Evolutionary conservation across 2,888 invertebrate species (phyloP).

Genomic region (Microdon myrmicae): DNA sequence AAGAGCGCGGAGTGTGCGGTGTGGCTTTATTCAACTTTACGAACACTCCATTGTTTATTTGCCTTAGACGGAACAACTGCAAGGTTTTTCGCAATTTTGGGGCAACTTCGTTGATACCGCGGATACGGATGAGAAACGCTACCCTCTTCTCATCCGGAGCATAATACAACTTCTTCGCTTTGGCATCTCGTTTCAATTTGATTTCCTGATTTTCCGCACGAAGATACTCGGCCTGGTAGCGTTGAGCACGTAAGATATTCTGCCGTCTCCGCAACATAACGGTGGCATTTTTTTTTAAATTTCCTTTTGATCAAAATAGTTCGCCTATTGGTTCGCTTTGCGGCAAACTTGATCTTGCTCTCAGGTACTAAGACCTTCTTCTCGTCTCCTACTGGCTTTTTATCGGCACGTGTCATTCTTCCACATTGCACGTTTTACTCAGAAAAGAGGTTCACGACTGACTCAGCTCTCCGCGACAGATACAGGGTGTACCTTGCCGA

Average conservation of each 20-base stretch:
- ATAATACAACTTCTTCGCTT: constrained; percentile 93
- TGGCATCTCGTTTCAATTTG: constrained; percentile 86
- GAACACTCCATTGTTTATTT: constrained; percentile 99
- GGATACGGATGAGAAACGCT: constrained; percentile 97
- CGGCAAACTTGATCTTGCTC: constrained; percentile 93
- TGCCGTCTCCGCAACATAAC: constrained; percentile 82
- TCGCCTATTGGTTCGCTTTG: constrained; percentile 81
- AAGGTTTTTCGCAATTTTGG: constrained; percentile 94
- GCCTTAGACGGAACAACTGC: constrained; percentile 94
- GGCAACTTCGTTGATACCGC: constrained; percentile 90
- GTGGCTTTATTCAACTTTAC: constrained; percentile 98
- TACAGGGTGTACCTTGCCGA: too few species aligned
- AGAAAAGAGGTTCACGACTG: too few species aligned
- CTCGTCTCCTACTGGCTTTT: constrained; percentile 68
- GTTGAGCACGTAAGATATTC: constrained; percentile 94
- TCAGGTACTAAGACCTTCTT: constrained; percentile 84
- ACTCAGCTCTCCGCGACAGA: too few species aligned
- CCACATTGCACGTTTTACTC: too few species aligned
- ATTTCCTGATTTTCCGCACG: constrained; percentile 90
- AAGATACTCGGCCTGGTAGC: constrained; percentile 95
- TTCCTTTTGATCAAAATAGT: constrained; percentile 74
- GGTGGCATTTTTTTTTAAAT: constrained; percentile 76
- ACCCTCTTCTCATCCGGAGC: constrained; percentile 96
- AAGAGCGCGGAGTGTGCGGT: too few species aligned
- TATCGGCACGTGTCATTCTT: too few species aligned